phyloP scores from a whole-genome alignment of 2,797 vertebrate species.

The Pitangus sulphuratus region DNA sequence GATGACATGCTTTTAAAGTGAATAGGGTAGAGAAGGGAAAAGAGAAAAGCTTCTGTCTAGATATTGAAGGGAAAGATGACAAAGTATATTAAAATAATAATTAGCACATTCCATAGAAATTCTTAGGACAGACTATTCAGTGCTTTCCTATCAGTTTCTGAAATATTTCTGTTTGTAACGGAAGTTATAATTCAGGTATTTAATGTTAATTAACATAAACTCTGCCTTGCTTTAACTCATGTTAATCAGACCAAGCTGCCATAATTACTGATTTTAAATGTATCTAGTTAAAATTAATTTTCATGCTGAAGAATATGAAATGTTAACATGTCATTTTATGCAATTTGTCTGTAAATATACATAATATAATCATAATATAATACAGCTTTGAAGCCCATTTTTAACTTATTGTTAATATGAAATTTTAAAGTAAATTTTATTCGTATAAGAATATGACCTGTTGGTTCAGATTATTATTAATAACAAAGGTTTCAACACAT shows the following conservation, averaged over 20 bases:
- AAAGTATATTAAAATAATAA: neutral
- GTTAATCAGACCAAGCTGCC: neutral
- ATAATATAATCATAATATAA: neutral
- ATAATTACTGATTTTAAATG: neutral
- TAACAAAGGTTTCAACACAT: neutral
- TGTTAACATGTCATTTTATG: neutral
- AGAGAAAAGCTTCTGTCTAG: neutral
- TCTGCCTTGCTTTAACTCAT: neutral
- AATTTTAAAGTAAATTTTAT: neutral
- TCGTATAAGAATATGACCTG: neutral
- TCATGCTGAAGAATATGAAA: neutral
- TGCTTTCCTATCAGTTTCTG: neutral
- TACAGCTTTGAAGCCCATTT: neutral
- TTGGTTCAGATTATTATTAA: neutral
- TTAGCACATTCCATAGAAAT: neutral
- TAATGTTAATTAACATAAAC: neutral
- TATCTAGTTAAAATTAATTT: constrained; percentile 8
- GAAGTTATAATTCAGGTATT: neutral
- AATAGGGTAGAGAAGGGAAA: neutral
- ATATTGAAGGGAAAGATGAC: neutral
- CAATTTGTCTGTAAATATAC: neutral
- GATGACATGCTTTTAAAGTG: neutral
- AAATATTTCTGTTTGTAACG: neutral
- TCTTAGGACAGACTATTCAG: neutral
- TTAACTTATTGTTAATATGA: neutral